Evolutionary conservation across 1,140 invertebrate species (phyloP).

Genomic region (Vanessa tameamea): DNA sequence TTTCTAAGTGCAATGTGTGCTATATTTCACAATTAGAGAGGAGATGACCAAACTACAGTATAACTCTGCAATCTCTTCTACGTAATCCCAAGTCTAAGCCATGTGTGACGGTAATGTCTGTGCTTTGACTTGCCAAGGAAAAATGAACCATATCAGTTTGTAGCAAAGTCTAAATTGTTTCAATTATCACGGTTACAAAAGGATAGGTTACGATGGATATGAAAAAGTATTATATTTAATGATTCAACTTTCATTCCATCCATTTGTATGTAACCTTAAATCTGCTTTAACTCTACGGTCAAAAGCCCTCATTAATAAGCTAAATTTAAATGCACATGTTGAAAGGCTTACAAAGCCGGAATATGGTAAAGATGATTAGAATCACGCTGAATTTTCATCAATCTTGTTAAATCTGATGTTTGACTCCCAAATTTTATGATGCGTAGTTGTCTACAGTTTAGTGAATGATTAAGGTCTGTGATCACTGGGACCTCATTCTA

Average conservation of each 20-base stretch:
- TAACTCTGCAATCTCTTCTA: constrained; percentile 12
- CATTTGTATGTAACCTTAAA: too few relatives aligned
- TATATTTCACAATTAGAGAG: constrained; percentile 10
- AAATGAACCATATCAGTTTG: background rate
- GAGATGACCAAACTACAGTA: constrained; percentile 6
- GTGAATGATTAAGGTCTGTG: too few relatives aligned
- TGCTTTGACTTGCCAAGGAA: background rate
- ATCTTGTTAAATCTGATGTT: too few relatives aligned
- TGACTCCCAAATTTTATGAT: too few relatives aligned
- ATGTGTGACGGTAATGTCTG: constrained; percentile 12
- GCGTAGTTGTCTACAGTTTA: too few relatives aligned
- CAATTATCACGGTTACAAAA: background rate
- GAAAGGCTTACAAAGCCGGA: too few relatives aligned
- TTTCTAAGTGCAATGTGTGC: background rate
- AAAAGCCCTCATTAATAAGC: too few relatives aligned
- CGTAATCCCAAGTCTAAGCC: constrained; percentile 5
- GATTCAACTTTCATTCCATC: background rate
- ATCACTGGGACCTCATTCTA: too few relatives aligned
- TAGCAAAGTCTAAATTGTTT: background rate
- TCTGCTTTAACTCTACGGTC: too few relatives aligned
- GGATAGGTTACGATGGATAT: background rate
- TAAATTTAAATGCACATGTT: too few relatives aligned
- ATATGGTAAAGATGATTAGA: too few relatives aligned
- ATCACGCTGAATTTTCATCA: too few relatives aligned
- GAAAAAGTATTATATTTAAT: background rate